Percentiles rank a stretch among this genome's conserved stretches.
Evolutionary conservation across 2,888 invertebrate genomes (phyloP).

Genomic region (Epinotia brunnichana): DNA sequence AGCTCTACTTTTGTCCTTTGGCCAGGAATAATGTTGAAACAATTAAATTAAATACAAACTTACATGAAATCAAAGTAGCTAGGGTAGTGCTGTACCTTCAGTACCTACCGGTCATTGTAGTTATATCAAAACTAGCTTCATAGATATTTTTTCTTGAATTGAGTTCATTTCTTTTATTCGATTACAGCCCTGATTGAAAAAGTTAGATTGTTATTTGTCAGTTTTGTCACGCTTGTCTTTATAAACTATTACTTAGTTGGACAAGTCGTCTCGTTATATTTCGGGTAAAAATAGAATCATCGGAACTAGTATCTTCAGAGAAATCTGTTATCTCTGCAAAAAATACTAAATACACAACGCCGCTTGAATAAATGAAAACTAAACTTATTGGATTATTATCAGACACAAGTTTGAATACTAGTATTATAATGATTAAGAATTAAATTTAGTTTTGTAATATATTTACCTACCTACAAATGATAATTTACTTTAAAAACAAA

Average conservation of each 20-base stretch:
- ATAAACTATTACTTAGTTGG: slow-evolving; percentile 29
- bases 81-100: neutral
- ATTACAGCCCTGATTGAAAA: slow-evolving; percentile 46
- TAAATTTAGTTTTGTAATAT: no score
- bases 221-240: slow-evolving; percentile 16
- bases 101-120: no score
- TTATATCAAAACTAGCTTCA: neutral
- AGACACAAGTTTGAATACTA: no score
- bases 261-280: slow-evolving; percentile 40
- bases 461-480: no score
- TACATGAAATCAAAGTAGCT: neutral
- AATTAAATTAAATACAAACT: neutral
- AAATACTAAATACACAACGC: neutral
- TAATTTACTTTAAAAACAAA: no score
- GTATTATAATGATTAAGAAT: no score
- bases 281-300: slow-evolving; percentile 21
- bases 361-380: neutral
- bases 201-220: slow-evolving; percentile 45
- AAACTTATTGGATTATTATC: neutral
- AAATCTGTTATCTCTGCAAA: neutral
- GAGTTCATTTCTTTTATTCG: slow-evolving; percentile 25
- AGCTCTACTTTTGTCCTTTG: neutral
- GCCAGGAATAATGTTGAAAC: neutral
- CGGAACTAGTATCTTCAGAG: neutral
- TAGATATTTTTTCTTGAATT: neutral